Conservation (phyloP, 2,888 invertebrate species). For the Cerastoderma edule region DNA sequence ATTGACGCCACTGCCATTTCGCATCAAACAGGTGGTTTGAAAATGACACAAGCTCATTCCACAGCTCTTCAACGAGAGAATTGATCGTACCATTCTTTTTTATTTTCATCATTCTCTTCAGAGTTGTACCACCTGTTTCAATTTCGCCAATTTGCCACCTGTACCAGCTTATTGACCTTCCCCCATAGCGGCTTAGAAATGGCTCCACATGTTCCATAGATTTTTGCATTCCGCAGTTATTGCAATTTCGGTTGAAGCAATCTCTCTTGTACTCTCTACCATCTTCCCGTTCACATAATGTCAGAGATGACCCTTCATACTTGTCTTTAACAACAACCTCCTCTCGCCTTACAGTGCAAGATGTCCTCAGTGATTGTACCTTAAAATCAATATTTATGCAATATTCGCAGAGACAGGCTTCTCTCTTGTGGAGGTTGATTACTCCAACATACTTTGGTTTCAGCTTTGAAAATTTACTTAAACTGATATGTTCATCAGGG, state of each 20-base stretch:
- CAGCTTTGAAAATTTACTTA: slow-evolving; percentile 12
- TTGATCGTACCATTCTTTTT: too few relatives aligned
- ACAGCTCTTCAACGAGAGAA: too few relatives aligned
- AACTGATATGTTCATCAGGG: not conserved
- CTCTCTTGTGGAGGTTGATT: not conserved
- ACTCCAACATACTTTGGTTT: not conserved
- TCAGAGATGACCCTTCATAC: not conserved
- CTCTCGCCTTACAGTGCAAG: not conserved
- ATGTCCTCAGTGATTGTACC: slow-evolving; percentile 2
- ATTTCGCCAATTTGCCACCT: not conserved
- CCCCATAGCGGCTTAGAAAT: not conserved
- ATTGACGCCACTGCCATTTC: too few relatives aligned
- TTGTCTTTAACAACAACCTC: not conserved
- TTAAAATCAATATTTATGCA: slow-evolving; percentile 2
- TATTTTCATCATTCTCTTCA: not conserved
- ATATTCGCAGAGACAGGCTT: not conserved
- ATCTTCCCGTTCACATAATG: not conserved
- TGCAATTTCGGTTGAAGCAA: not conserved
- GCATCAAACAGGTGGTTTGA: too few relatives aligned
- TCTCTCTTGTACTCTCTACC: slow-evolving; percentile 5
- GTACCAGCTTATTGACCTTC: not conserved
- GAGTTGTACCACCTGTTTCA: not conserved
- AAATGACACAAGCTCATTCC: too few relatives aligned
- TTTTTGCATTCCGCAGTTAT: not conserved
- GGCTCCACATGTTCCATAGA: not conserved